Evolutionary conservation across 2,797 vertebrate genomes (phyloP).

Genomic region (Karalla daura): DNA sequence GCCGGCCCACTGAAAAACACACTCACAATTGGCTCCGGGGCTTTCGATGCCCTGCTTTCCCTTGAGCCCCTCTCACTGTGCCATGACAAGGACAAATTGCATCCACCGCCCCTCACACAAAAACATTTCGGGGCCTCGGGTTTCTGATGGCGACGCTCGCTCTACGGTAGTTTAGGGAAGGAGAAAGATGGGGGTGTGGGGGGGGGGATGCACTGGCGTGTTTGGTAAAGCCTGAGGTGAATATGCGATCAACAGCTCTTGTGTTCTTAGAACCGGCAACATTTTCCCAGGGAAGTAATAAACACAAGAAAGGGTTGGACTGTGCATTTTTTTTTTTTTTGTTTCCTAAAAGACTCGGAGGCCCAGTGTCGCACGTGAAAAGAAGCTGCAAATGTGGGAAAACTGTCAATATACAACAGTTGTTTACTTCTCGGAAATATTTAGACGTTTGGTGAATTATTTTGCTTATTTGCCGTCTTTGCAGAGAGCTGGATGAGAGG

Average conservation of each 20-base stretch:
- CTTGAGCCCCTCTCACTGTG: constrained; percentile 64
- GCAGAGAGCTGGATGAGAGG: not conserved
- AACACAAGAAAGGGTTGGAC: constrained; percentile 36
- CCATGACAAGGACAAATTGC: constrained; percentile 84
- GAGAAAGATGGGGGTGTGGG: constrained; percentile 53
- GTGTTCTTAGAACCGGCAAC: constrained; percentile 52
- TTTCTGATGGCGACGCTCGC: constrained; percentile 50
- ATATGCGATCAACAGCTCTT: constrained; percentile 64
- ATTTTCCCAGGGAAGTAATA: constrained; percentile 74
- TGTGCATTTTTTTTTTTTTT: constrained; percentile 4
- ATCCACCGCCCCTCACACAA: constrained; percentile 73
- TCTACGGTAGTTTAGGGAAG: constrained; percentile 58
- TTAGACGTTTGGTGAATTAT: not conserved
- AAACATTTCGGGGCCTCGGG: constrained; percentile 59
- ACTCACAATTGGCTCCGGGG: constrained; percentile 65
- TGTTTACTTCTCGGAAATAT: not conserved
- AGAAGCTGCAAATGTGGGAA: constrained; percentile 2
- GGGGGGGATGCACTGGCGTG: constrained; percentile 53
- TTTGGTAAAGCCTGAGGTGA: constrained; percentile 65
- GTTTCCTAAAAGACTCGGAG: constrained; percentile 15
- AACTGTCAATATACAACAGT: not conserved
- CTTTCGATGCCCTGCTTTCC: constrained; percentile 62
- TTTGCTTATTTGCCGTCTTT: not conserved
- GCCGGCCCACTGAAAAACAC: constrained; percentile 66
- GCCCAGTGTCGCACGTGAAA: not conserved